These are phyloP conservation scores for Lymantria dispar DNA, from an alignment of 2,888 invertebrate genomes.

Conservation along the genomic window DNA sequence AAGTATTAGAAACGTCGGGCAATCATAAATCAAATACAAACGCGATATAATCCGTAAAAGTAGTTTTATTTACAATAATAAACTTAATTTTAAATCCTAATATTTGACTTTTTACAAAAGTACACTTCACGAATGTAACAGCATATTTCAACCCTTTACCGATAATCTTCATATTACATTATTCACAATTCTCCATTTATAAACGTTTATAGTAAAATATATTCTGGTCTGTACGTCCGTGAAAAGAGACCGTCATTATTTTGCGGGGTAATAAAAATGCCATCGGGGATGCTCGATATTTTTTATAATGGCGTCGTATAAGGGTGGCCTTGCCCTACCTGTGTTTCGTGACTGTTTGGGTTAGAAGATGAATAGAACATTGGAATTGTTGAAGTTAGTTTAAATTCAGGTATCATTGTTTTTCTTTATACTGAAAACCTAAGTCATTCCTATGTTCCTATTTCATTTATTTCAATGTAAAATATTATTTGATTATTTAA, in stretches of 20 bases:
- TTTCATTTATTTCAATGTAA: too few species aligned
- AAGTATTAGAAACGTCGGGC: too few species aligned
- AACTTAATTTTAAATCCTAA: too few species aligned
- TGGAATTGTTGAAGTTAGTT: conserved; percentile 6
- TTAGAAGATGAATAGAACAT: conserved; percentile 9
- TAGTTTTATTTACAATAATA: too few species aligned
- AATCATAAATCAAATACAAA: too few species aligned
- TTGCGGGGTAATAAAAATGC: conserved; percentile 59
- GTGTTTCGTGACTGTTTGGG: conserved; percentile 27
- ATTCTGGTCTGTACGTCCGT: conserved; percentile 39
- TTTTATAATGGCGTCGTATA: conserved; percentile 42
- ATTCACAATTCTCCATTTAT: conserved; percentile 33
- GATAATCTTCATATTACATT: conserved; percentile 31
- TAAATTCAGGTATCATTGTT: too few species aligned
- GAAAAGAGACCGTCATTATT: conserved; percentile 51
- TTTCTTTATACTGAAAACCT: too few species aligned
- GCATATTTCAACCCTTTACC: conserved; percentile 25
- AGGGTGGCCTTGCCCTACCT: conserved; percentile 30
- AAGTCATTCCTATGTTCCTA: too few species aligned
- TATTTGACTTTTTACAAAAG: too few species aligned
- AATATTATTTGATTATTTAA: too few species aligned
- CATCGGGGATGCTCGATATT: conserved; percentile 46
- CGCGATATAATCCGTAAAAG: too few species aligned
- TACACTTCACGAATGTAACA: neutral
- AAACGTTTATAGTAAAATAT: conserved; percentile 35